Evolutionary conservation across 2,797 vertebrate genomes (phyloP).

Genomic region (Takifugu rubripes): DNA sequence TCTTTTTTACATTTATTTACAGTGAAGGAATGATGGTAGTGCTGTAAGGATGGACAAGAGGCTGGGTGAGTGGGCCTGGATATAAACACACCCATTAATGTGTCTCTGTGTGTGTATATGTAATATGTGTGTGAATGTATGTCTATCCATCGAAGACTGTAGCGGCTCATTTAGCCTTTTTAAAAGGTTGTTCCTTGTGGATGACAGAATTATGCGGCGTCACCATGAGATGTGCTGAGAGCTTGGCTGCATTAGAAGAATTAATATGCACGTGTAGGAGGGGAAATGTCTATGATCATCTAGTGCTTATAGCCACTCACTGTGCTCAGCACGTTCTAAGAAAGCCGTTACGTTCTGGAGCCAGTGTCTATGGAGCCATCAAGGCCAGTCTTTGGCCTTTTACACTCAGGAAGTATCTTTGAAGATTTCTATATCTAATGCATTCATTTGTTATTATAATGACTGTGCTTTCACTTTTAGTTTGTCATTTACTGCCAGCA

Average conservation of each 20-base stretch:
- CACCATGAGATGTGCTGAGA: conserved; percentile 62
- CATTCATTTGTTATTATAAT: conserved; percentile 53
- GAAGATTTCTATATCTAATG: conserved; percentile 27
- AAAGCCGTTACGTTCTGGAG: conserved; percentile 36
- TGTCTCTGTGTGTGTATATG: too few relatives aligned
- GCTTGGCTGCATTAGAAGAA: conserved; percentile 58
- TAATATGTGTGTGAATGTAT: too few relatives aligned
- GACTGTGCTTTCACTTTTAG: conserved; percentile 40
- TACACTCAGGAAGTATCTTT: conserved; percentile 21
- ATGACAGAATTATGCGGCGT: conserved; percentile 72
- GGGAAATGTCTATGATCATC: conserved; percentile 49
- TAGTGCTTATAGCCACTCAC: conserved; percentile 52
- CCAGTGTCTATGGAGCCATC: conserved; percentile 50
- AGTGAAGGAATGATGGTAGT: conserved; percentile 30
- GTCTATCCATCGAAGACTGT: conserved; percentile 22
- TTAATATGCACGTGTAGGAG: conserved; percentile 66
- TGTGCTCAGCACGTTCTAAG: conserved; percentile 34
- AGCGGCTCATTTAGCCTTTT: conserved; percentile 42
- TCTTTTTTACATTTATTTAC: conserved; percentile 48
- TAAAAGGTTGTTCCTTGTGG: conserved; percentile 46
- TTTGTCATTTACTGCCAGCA: conserved; percentile 37
- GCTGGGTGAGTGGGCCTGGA: conserved; percentile 52
- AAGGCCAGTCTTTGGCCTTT: conserved; percentile 42
- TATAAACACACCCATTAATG: conserved; percentile 41
- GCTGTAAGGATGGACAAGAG: conserved; percentile 43